A percentile compares a stretch with the other conserved stretches of the same genome.
phyloP scores from a whole-genome alignment of 2,797 vertebrate species.

The Anas bahamensis region DNA sequence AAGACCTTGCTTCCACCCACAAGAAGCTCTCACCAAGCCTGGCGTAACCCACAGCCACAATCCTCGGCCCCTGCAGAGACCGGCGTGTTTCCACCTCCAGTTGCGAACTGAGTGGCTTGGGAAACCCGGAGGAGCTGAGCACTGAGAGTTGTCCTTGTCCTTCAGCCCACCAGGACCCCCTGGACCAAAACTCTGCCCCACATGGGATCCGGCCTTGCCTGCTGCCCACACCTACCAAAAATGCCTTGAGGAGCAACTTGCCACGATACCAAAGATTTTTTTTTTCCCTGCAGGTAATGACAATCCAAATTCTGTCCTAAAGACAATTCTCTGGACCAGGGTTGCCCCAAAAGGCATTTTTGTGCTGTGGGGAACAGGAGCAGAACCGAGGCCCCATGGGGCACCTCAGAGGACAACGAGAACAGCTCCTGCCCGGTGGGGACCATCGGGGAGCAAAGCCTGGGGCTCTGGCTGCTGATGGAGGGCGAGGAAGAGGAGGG shows the following conservation, averaged over 20 bases:
- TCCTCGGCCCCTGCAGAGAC: background rate
- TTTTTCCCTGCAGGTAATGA: constrained; percentile 54
- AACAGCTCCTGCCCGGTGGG: background rate
- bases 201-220: accelerated
- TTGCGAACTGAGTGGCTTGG: background rate
- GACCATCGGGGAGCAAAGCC: background rate
- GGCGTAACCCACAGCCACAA: background rate
- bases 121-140: background rate
- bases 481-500: background rate
- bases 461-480: background rate
- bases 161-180: background rate
- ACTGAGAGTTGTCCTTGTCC: accelerated
- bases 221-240: constrained; percentile 30
- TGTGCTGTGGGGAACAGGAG: constrained; percentile 29
- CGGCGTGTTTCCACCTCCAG: background rate
- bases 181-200: background rate
- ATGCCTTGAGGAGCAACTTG: constrained; percentile 56
- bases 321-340: constrained; percentile 65
- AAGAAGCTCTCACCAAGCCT: background rate
- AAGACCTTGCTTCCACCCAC: accelerated
- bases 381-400: accelerated
- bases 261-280: constrained; percentile 72
- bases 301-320: constrained; percentile 67
- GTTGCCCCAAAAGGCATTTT: constrained; percentile 36
- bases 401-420: accelerated